Evolutionary conservation across 2,797 vertebrate genomes (phyloP).

Genomic region (Siniperca obscura): DNA sequence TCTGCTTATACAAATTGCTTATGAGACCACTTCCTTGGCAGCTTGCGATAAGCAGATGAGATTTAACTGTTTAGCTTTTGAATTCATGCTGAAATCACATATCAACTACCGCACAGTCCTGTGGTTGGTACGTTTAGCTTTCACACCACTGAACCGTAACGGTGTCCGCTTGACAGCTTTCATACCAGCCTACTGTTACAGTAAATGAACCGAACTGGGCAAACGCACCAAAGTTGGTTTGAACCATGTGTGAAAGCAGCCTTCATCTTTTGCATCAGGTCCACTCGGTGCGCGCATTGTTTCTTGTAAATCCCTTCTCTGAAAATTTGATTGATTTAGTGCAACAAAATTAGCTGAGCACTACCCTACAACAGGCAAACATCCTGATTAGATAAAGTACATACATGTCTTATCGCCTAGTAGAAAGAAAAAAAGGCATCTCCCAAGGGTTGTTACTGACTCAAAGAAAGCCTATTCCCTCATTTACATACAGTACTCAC

Average conservation of each 20-base stretch:
- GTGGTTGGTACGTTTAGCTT: not conserved
- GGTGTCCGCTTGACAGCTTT: not conserved
- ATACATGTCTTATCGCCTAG: constrained; percentile 9
- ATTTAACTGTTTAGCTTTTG: not conserved
- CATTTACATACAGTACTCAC: constrained; percentile 39
- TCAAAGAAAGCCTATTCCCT: constrained; percentile 13
- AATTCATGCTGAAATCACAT: not conserved
- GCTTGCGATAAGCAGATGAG: not conserved
- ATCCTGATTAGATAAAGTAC: not conserved
- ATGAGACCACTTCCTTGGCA: not conserved
- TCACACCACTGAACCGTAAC: not conserved
- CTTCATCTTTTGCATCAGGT: not conserved
- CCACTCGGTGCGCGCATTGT: no score
- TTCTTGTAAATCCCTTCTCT: constrained; percentile 2
- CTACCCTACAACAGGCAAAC: not conserved
- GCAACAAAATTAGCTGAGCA: not conserved
- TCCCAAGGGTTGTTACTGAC: constrained; percentile 17
- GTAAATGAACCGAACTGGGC: not conserved
- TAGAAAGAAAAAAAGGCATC: not conserved
- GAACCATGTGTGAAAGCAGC: not conserved
- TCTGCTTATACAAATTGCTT: not conserved
- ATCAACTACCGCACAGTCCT: not conserved
- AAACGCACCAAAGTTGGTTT: no score
- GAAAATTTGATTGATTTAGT: not conserved
- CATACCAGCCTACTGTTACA: not conserved